Evolutionary conservation across 92 coral and sea anemone genomes (phyloP), one percentile per base, ranked within the genome.

Genomic region (Metridium senile): DNA sequence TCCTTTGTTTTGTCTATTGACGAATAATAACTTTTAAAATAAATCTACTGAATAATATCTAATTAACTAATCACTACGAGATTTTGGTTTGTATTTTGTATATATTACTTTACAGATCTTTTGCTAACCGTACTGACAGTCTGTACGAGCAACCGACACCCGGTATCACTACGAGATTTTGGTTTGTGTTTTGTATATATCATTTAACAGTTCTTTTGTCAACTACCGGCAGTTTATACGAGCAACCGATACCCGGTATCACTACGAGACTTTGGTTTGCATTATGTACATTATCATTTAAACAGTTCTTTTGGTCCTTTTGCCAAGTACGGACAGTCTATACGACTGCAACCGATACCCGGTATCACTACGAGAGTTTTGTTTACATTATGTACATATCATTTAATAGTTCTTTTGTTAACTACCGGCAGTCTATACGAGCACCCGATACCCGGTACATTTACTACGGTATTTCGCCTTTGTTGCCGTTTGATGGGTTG

Each of bases 341-440:
- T 39, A 39, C 6, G 49, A 39, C 49, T 39, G 49, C 6, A 39
- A 39, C 49, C 49, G 13, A 39, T 39, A 13, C 49, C 6, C 49
- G 13, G 49, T 39, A 4, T 39, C 13, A 4, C 49, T n/a, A 39
- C 49, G 49, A 39, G 49, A 39, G n/a, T 39, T 39, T 39, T 39
- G 49, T 4, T 39, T 39, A 39, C 8, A 4, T 39, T 39, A 6
- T 39, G 8, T 39, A 13, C 13, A 39, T 39, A 4, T 39, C 49
- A 63, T 20, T 63, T 63, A 1, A 63, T 39, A 26, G n/a, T 28
- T 22, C 30, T 33, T 33, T 68, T 74, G 26, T 43, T 71, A 34
- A 80, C 70, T 22, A 83, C 68, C 11, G 97, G 97, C 25, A 92
- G 85, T 80, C 97, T 72, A 53, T 88, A 92, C 23, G 93, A 86